Evolutionary conservation across 2,113 vertebrate species (phyloP).

Genomic region (Proterorhinus semilunaris): DNA sequence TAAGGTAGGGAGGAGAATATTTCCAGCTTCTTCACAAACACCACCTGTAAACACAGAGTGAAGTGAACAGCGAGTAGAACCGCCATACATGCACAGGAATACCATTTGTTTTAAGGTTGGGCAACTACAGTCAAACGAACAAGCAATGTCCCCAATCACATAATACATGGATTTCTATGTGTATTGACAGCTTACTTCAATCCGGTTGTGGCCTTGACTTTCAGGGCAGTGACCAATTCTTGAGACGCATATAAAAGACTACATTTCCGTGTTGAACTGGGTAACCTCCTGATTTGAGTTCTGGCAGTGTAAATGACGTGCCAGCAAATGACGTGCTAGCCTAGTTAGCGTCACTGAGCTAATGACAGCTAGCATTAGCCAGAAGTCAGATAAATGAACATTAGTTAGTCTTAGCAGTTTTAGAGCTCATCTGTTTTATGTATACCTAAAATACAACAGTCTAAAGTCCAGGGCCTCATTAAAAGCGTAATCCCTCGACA

Average conservation of each 20-base stretch:
- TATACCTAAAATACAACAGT: background rate
- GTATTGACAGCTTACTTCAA: background rate
- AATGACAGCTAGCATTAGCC: slow-evolving; percentile 23
- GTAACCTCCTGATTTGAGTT: background rate
- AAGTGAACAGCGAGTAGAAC: background rate
- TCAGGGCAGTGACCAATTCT: background rate
- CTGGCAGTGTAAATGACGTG: background rate
- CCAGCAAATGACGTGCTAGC: slow-evolving; percentile 1
- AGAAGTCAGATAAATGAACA: background rate
- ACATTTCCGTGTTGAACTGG: background rate
- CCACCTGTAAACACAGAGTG: slow-evolving; percentile 78
- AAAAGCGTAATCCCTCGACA: slow-evolving; percentile 32
- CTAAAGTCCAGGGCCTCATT: slow-evolving; percentile 43
- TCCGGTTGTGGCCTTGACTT: background rate
- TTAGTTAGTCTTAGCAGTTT: background rate
- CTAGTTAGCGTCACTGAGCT: slow-evolving; percentile 10
- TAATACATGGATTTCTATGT: background rate
- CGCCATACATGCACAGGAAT: background rate
- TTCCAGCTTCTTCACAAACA: slow-evolving; percentile 85
- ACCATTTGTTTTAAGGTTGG: background rate
- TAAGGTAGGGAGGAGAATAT: slow-evolving; percentile 82
- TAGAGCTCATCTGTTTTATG: too few relatives aligned
- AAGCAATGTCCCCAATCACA: background rate
- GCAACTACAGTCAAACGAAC: background rate
- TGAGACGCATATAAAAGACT: background rate